phyloP scores from a whole-genome alignment of 2,113 vertebrate genomes.

The Anthoscopus minutus region DNA sequence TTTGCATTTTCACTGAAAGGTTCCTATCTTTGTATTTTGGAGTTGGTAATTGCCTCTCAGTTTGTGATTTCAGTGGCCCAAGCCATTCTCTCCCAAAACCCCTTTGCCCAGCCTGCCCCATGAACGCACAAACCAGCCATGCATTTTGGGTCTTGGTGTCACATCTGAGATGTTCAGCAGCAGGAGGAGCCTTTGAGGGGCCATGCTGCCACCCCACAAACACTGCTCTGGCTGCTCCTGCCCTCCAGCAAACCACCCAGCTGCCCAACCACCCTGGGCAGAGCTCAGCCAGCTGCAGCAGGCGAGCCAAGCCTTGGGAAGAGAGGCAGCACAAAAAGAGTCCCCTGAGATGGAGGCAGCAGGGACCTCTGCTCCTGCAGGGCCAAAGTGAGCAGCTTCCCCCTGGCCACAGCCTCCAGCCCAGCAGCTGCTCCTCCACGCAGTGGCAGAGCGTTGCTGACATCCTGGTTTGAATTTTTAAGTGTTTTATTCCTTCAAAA shows the following conservation, averaged over 20 bases:
- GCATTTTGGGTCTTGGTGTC: accelerated
- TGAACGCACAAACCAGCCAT: accelerated
- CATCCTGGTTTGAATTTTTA: not conserved
- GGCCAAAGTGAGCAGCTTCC: not conserved
- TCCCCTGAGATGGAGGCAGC: accelerated
- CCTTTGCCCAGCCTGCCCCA: not conserved
- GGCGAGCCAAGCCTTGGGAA: not conserved
- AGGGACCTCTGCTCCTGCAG: accelerated
- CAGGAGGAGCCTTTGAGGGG: accelerated
- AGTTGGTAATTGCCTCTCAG: not conserved
- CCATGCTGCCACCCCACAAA: not conserved
- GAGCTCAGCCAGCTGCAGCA: accelerated
- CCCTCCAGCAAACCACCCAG: not conserved
- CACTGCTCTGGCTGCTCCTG: not conserved
- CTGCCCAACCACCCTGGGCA: accelerated
- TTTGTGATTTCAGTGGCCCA: not conserved
- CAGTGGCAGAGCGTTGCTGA: accelerated
- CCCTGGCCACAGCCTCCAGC: not conserved
- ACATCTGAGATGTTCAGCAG: not conserved
- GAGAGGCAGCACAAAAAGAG: not conserved
- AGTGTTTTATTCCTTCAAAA: not conserved
- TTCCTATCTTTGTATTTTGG: not conserved
- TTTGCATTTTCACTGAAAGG: not conserved
- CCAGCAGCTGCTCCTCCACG: not conserved
- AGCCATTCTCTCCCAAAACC: not conserved